Conservation (phyloP, 1,140 invertebrate species). For the Drosophila sproati region DNA sequence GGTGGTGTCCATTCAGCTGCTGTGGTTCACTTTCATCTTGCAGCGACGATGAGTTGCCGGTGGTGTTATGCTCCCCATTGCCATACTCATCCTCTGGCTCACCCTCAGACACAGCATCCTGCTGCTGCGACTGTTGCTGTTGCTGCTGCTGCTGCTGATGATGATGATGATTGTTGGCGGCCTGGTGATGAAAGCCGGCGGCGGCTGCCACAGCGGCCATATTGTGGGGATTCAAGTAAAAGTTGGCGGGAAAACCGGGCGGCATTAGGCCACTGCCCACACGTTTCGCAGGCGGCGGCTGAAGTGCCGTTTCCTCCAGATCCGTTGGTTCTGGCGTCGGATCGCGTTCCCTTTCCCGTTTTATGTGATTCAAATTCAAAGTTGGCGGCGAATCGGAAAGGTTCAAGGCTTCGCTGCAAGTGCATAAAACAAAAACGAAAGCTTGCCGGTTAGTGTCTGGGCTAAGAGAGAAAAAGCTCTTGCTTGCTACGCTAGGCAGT, state of each 20-base stretch:
- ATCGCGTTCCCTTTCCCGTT: constrained; percentile 87
- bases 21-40: constrained; percentile 63
- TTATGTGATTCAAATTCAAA: constrained; percentile 85
- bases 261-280: constrained; percentile 65
- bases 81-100: constrained; percentile 71
- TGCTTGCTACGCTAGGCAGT: not conserved
- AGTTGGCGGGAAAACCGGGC: constrained; percentile 74
- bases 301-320: constrained; percentile 61
- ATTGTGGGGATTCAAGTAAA: constrained; percentile 79
- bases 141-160: constrained; percentile 56
- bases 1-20: constrained; percentile 64
- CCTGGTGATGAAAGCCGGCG: constrained; percentile 72
- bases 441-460: constrained; percentile 24
- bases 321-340: constrained; percentile 78
- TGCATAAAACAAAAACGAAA: constrained; percentile 26
- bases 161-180: constrained; percentile 35
- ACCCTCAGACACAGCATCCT: constrained; percentile 67
- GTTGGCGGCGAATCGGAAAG: constrained; percentile 87
- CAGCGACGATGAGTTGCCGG: constrained; percentile 68
- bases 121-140: constrained; percentile 51
- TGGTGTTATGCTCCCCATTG: constrained; percentile 69
- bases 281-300: constrained; percentile 87
- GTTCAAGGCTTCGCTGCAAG: constrained; percentile 87
- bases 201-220: constrained; percentile 82
- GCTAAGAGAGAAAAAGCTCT: constrained; percentile 4